Conservation (phyloP, 2,888 invertebrate species). For the Oligia strigilis region DNA sequence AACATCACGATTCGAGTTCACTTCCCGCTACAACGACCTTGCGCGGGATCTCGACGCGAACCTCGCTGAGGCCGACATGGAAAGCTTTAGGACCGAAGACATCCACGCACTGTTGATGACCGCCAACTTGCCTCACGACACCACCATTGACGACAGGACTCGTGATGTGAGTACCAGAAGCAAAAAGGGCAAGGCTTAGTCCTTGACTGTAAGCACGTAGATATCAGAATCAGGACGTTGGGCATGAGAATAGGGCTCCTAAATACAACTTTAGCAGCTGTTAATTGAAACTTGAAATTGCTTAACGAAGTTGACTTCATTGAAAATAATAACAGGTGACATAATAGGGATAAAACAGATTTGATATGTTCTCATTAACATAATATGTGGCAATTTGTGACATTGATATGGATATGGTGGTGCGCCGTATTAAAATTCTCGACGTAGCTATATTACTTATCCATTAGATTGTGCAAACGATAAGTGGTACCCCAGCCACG, state of each 20-base stretch:
- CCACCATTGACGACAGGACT: slow-evolving; percentile 88
- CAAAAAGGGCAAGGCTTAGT: background rate
- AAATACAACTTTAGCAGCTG: background rate
- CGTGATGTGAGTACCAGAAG: slow-evolving; percentile 85
- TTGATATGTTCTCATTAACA: slow-evolving; percentile 28
- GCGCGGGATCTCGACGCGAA: slow-evolving; percentile 97
- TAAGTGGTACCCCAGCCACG: slow-evolving; percentile 25
- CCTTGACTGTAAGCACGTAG: no score
- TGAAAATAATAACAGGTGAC: slow-evolving; percentile 4
- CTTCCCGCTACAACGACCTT: slow-evolving; percentile 95
- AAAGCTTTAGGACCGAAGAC: slow-evolving; percentile 97
- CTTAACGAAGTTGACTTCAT: background rate
- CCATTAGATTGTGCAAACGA: slow-evolving; percentile 44
- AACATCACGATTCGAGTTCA: slow-evolving; percentile 88
- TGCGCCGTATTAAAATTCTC: slow-evolving; percentile 52
- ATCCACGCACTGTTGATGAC: slow-evolving; percentile 95
- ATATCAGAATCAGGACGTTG: background rate
- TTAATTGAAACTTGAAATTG: background rate
- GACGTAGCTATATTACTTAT: slow-evolving; percentile 28
- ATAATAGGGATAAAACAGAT: background rate
- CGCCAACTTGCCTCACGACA: slow-evolving; percentile 93
- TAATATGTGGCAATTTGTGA: slow-evolving; percentile 49
- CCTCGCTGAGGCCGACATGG: slow-evolving; percentile 98
- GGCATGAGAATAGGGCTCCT: background rate
- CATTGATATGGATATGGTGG: slow-evolving; percentile 39